Evolutionary conservation across 2,888 invertebrate species (phyloP).

Genomic region (Platycnemis pennipes): DNA sequence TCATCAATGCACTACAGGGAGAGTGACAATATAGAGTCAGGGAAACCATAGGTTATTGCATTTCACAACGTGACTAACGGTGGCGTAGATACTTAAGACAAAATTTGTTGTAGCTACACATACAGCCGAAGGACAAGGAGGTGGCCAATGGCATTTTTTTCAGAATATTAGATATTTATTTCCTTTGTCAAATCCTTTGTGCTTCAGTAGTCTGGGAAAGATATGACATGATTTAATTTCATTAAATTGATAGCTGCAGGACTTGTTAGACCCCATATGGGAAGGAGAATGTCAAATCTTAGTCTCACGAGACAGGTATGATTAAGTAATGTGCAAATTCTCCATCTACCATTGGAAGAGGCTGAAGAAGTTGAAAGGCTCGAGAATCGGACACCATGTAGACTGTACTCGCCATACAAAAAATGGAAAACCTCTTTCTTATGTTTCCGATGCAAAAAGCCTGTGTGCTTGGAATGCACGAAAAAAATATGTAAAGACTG

Average conservation of each 20-base stretch:
- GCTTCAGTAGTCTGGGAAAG: background rate
- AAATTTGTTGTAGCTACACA: background rate
- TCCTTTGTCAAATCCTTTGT: background rate
- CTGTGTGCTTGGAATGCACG: background rate
- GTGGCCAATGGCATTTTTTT: background rate
- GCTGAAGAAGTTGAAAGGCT: background rate
- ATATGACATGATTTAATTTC: background rate
- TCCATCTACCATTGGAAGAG: background rate
- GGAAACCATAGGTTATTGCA: too few relatives aligned
- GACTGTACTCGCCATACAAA: too few relatives aligned
- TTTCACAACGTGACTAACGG: too few relatives aligned
- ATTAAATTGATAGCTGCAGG: background rate
- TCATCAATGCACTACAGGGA: too few relatives aligned
- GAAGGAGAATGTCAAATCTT: constrained; percentile 19
- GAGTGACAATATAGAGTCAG: too few relatives aligned
- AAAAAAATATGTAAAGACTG: background rate
- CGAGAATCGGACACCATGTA: background rate
- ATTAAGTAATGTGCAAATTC: too few relatives aligned
- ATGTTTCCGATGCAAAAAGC: too few relatives aligned
- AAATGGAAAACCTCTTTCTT: too few relatives aligned
- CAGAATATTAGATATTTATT: background rate
- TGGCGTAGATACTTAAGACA: too few relatives aligned
- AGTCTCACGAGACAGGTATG: background rate
- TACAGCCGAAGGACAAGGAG: constrained; percentile 6
- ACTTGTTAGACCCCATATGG: background rate